Conservation (phyloP, 2,797 vertebrate species). For the Sebastes taczanowskii region DNA sequence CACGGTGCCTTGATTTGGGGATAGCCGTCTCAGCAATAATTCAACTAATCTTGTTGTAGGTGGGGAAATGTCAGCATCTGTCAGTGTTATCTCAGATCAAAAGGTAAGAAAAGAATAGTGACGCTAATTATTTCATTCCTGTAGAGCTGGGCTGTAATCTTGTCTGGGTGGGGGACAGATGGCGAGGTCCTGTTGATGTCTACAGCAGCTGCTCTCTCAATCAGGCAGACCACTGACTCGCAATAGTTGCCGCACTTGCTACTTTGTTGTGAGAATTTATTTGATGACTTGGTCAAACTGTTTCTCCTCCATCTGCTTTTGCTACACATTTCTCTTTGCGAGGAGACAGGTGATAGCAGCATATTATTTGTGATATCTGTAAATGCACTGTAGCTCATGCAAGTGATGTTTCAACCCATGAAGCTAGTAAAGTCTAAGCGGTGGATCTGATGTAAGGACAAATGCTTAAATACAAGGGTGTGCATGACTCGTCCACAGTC, state of each 20-base stretch:
- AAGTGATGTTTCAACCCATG: not conserved
- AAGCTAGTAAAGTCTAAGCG: not conserved
- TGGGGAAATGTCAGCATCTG: conserved; percentile 54
- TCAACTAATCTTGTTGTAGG: conserved; percentile 49
- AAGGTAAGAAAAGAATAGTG: conserved; percentile 34
- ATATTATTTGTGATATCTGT: not conserved
- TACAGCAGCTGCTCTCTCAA: conserved; percentile 59
- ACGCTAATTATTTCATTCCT: conserved; percentile 68
- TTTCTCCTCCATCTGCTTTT: conserved; percentile 1
- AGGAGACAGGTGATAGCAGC: not conserved
- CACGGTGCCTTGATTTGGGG: conserved; percentile 6
- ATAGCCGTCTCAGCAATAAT: conserved; percentile 25
- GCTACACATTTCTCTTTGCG: not conserved
- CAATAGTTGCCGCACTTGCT: conserved; percentile 11
- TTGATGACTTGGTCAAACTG: conserved; percentile 15
- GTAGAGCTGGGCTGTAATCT: conserved; percentile 43
- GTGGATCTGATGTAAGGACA: not conserved
- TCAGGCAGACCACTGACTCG: conserved; percentile 40
- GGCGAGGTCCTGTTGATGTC: conserved; percentile 46
- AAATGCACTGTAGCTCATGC: not conserved
- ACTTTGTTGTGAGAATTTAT: not conserved
- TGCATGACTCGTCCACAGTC: not conserved
- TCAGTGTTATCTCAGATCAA: conserved; percentile 54
- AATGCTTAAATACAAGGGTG: not conserved
- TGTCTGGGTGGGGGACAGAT: conserved; percentile 61